These are phyloP conservation scores for Hipparchia sbordonii DNA, from an alignment of 2,888 invertebrate species.

Conservation along the genomic window DNA sequence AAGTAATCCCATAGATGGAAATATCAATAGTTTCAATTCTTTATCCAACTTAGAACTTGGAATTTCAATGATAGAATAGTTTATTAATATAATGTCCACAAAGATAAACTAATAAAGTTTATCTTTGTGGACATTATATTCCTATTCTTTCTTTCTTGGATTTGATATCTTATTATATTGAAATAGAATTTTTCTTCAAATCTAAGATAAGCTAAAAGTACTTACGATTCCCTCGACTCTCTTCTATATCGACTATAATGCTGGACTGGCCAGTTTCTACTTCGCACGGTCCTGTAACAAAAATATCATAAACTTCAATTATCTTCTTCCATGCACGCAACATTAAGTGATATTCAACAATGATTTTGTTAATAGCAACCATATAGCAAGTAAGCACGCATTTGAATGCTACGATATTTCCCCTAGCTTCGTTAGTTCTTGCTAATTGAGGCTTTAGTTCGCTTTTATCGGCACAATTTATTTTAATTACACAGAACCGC, in stretches of 20 bases:
- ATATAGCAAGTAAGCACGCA: constrained; percentile 8
- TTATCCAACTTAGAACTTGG: no score
- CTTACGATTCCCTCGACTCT: constrained; percentile 93
- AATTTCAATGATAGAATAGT: no score
- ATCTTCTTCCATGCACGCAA: background rate
- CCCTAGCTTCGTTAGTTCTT: constrained; percentile 33
- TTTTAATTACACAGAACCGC: constrained; percentile 34
- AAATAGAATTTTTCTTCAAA: no score
- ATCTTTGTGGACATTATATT: no score
- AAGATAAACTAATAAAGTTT: no score
- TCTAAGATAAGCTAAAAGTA: constrained; percentile 47
- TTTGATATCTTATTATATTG: no score
- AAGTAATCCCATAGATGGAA: no score
- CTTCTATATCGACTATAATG: constrained; percentile 95
- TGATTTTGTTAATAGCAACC: constrained; percentile 7
- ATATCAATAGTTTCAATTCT: no score
- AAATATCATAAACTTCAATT: constrained; percentile 1
- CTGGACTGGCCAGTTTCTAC: constrained; percentile 94
- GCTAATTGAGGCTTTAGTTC: constrained; percentile 39
- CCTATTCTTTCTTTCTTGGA: no score
- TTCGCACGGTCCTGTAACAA: constrained; percentile 86
- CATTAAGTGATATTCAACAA: constrained; percentile 12
- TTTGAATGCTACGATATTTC: constrained; percentile 21
- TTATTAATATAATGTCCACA: no score
- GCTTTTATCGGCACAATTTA: constrained; percentile 37